Conservation (phyloP, 2,797 vertebrate species). For the Limosa lapponica region DNA sequence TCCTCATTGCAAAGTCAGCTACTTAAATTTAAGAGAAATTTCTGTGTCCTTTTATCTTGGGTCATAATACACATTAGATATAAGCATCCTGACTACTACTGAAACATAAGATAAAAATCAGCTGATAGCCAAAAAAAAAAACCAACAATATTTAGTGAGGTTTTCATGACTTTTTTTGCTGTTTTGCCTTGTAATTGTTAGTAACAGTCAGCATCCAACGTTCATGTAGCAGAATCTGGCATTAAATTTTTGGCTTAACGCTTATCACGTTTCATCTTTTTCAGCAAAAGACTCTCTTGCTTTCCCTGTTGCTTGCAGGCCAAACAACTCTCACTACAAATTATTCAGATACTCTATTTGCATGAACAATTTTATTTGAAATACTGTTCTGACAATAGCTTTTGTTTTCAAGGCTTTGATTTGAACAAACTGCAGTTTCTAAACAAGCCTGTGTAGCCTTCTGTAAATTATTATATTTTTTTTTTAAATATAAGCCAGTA, state of each 20-base stretch:
- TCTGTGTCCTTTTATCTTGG: background rate
- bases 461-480: background rate
- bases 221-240: background rate
- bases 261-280: background rate
- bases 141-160: fast-evolving
- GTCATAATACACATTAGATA: fast-evolving
- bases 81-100: background rate
- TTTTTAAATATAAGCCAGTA: background rate
- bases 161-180: background rate
- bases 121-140: background rate
- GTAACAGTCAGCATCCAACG: background rate
- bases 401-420: background rate
- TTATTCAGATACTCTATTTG: background rate
- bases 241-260: background rate
- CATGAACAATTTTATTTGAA: background rate
- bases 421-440: background rate
- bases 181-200: background rate
- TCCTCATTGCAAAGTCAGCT: background rate
- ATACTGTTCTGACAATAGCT: background rate
- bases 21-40: background rate
- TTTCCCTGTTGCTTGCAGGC: background rate
- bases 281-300: background rate
- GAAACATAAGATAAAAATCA: background rate
- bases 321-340: background rate
- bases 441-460: background rate